Evolutionary conservation across 1,140 invertebrate species (phyloP).

Genomic region (Rhyzopertha dominica): DNA sequence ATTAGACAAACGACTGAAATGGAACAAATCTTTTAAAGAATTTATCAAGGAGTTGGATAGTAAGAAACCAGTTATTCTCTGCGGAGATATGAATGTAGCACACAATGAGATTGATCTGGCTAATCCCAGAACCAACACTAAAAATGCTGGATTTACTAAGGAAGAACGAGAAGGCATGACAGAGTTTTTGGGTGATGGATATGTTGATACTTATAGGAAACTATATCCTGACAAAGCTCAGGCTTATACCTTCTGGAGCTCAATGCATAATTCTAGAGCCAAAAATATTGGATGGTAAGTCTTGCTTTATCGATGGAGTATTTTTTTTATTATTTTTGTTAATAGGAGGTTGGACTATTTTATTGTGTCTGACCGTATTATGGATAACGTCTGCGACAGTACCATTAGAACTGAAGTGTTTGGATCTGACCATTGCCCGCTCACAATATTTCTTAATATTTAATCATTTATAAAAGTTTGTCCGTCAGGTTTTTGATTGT

Average conservation of each 20-base stretch:
- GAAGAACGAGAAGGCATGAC: constrained; percentile 91
- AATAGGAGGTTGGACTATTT: constrained; percentile 96
- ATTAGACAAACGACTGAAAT: constrained; percentile 81
- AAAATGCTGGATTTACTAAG: constrained; percentile 91
- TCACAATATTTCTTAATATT: constrained; percentile 63
- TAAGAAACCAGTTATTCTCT: constrained; percentile 91
- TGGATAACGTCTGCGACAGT: constrained; percentile 74
- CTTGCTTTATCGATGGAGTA: constrained; percentile 13
- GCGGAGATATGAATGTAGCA: constrained; percentile 96
- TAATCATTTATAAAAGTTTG: too few species aligned
- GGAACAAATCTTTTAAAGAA: constrained; percentile 79
- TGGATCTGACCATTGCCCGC: constrained; percentile 88
- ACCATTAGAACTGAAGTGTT: constrained; percentile 66
- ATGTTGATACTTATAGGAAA: constrained; percentile 83
- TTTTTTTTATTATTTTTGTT: constrained; percentile 46
- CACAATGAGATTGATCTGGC: constrained; percentile 93
- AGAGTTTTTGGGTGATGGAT: constrained; percentile 70
- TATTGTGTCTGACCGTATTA: constrained; percentile 75
- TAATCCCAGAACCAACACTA: constrained; percentile 91
- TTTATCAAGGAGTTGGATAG: constrained; percentile 77
- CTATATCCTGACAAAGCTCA: constrained; percentile 80
- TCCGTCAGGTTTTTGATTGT: too few species aligned
- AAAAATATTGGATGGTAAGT: constrained; percentile 93
- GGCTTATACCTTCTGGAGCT: constrained; percentile 94
- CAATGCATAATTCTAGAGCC: constrained; percentile 74